Conservation (phyloP, 1,140 invertebrate genomes). For the Sesamia nonagrioides region DNA sequence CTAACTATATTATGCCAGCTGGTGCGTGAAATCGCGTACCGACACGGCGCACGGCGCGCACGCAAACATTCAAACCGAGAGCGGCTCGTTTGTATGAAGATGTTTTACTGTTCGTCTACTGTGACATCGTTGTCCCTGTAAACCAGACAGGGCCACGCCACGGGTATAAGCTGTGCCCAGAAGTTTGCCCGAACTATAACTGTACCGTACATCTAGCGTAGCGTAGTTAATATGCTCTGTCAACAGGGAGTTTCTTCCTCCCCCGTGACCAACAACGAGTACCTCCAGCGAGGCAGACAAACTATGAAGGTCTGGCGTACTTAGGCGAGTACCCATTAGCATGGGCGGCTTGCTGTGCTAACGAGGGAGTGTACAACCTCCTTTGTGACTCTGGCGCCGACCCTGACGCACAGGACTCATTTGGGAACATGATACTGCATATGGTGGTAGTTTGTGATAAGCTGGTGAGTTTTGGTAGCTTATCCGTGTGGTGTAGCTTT, state of each 20-base stretch:
- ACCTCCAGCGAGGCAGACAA: conserved; percentile 92
- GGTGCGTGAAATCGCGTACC: too few relatives aligned
- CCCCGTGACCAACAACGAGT: conserved; percentile 96
- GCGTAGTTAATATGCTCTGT: conserved; percentile 19
- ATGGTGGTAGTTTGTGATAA: conserved; percentile 99
- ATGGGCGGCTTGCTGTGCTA: conserved; percentile 98
- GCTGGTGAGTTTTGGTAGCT: conserved; percentile 89
- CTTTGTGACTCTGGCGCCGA: conserved; percentile 96
- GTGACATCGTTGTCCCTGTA: too few relatives aligned
- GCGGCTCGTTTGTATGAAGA: too few relatives aligned
- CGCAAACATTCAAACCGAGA: too few relatives aligned
- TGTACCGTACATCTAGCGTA: too few relatives aligned
- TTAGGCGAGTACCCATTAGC: conserved; percentile 98
- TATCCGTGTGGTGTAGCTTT: not conserved
- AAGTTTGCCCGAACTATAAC: too few relatives aligned
- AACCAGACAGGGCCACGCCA: too few relatives aligned
- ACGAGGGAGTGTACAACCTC: conserved; percentile 99
- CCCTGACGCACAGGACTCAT: conserved; percentile 96
- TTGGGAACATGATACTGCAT: conserved; percentile 98
- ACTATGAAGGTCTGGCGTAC: conserved; percentile 98
- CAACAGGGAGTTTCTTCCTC: conserved; percentile 94
- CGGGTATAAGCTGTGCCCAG: too few relatives aligned
- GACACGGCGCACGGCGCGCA: too few relatives aligned
- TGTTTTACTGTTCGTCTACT: too few relatives aligned
- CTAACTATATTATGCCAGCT: too few relatives aligned